Conservation (phyloP, 2,113 vertebrate species). For the Peromyscus leucopus region DNA sequence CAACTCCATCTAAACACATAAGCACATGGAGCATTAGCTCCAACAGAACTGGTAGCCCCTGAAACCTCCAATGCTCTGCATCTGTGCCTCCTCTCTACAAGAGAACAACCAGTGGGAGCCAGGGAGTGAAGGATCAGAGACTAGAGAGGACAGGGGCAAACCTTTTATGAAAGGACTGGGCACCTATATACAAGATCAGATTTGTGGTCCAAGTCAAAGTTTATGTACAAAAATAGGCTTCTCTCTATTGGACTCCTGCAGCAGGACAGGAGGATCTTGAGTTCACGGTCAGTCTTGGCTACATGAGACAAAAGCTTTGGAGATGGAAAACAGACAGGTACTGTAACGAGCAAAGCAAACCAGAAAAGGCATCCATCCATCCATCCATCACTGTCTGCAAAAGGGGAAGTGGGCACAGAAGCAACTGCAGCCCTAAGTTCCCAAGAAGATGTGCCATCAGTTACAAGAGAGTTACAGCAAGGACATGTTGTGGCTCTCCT, state of each 20-base stretch:
- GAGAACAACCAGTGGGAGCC: neutral
- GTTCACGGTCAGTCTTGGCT: neutral
- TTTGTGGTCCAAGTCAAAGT: neutral
- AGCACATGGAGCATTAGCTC: conserved; percentile 49
- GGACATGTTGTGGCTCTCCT: too few relatives aligned
- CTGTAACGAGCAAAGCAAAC: neutral
- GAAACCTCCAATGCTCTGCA: neutral
- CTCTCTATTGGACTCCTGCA: conserved; percentile 18
- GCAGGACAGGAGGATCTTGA: neutral
- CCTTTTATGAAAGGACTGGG: neutral
- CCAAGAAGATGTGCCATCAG: neutral
- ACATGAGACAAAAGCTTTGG: neutral
- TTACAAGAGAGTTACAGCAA: neutral
- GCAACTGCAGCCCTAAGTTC: neutral
- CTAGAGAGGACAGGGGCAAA: neutral
- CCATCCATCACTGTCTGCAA: neutral
- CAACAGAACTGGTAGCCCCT: neutral
- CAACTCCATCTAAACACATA: conserved; percentile 92
- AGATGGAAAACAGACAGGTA: neutral
- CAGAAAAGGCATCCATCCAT: neutral
- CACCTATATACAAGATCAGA: neutral
- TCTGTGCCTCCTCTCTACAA: neutral
- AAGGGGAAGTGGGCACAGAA: neutral
- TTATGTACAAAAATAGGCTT: neutral
- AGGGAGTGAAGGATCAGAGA: neutral